Conservation (phyloP, 2,113 vertebrate genomes). For the Microcebus griseorufus region DNA sequence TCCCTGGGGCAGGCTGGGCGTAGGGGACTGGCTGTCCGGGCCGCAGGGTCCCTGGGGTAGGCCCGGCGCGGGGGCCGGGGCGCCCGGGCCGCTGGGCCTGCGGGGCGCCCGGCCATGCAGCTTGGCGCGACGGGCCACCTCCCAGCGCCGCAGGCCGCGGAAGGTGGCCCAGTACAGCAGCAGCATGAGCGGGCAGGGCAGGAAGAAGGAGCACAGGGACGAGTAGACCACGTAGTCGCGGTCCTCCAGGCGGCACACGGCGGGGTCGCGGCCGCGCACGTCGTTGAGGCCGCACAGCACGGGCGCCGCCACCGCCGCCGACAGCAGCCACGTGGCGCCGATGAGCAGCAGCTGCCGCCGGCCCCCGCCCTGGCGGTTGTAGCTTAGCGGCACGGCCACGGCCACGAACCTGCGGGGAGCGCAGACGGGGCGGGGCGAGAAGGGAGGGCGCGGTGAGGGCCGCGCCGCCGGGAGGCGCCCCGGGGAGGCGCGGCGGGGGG, state of each 20-base stretch:
- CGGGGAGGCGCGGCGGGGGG: fast-evolving
- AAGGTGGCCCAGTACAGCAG: slow-evolving; percentile 94
- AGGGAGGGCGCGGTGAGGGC: too few species aligned
- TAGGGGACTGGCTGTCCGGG: slow-evolving; percentile 78
- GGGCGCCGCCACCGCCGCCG: slow-evolving; percentile 93
- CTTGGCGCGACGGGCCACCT: slow-evolving; percentile 89
- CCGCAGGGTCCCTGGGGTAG: slow-evolving; percentile 78
- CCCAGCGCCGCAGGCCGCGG: slow-evolving; percentile 91
- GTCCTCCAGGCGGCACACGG: slow-evolving; percentile 93
- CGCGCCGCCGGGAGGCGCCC: too few species aligned
- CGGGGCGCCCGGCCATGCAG: slow-evolving; percentile 84
- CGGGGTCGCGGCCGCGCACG: slow-evolving; percentile 87
- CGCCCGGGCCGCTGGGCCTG: slow-evolving; percentile 77
- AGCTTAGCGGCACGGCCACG: slow-evolving; percentile 91
- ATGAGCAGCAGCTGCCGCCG: slow-evolving; percentile 91
- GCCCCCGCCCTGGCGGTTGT: slow-evolving; percentile 92
- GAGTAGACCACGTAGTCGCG: slow-evolving; percentile 94
- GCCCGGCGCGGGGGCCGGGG: slow-evolving; percentile 82
- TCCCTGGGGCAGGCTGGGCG: slow-evolving; percentile 77
- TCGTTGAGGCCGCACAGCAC: slow-evolving; percentile 95
- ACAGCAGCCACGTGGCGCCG: slow-evolving; percentile 94
- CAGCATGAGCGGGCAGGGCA: slow-evolving; percentile 96
- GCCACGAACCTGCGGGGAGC: slow-evolving; percentile 91
- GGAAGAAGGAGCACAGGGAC: slow-evolving; percentile 96
- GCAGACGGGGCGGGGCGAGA: too few species aligned